These are phyloP conservation scores for Drosophila lowei DNA, from an alignment of 1,140 invertebrate genomes.

Conservation along the genomic window DNA sequence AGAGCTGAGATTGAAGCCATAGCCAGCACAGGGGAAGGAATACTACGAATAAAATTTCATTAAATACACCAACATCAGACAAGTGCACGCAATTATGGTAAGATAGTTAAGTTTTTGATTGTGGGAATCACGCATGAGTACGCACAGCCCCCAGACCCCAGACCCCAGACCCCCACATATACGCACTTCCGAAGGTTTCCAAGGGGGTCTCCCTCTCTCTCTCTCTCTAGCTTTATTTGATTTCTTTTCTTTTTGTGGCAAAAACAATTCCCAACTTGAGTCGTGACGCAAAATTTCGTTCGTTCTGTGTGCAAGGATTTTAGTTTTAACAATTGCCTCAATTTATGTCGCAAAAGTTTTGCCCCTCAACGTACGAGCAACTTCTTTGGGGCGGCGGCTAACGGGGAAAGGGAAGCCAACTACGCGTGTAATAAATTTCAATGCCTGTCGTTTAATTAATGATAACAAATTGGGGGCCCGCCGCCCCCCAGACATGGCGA, in stretches of 20 bases:
- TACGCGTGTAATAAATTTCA: constrained; percentile 81
- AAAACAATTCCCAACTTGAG: constrained; percentile 75
- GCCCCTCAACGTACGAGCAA: constrained; percentile 46
- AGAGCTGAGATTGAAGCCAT: constrained; percentile 52
- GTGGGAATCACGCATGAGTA: constrained; percentile 81
- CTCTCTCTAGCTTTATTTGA: constrained; percentile 1
- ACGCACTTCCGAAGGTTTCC: constrained; percentile 23
- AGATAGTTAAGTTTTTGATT: constrained; percentile 82
- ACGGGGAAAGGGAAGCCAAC: constrained; percentile 40
- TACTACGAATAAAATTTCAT: constrained; percentile 77
- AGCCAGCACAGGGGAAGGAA: too few species aligned
- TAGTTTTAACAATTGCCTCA: constrained; percentile 82
- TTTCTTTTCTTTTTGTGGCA: constrained; percentile 43
- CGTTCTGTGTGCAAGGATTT: constrained; percentile 67
- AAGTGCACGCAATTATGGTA: constrained; percentile 81
- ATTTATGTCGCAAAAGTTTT: constrained; percentile 78
- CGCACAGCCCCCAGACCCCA: constrained; percentile 42
- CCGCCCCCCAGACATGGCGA: constrained; percentile 34
- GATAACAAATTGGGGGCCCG: constrained; percentile 66
- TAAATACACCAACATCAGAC: constrained; percentile 79
- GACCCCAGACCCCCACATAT: constrained; percentile 25
- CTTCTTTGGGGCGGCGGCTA: constrained; percentile 30
- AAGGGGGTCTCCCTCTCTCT: constrained; percentile 3
- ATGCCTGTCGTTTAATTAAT: constrained; percentile 82
- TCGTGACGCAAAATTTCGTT: constrained; percentile 75